Evolutionary conservation across 1,140 invertebrate species (phyloP).

Genomic region (Eurosta solidaginis): DNA sequence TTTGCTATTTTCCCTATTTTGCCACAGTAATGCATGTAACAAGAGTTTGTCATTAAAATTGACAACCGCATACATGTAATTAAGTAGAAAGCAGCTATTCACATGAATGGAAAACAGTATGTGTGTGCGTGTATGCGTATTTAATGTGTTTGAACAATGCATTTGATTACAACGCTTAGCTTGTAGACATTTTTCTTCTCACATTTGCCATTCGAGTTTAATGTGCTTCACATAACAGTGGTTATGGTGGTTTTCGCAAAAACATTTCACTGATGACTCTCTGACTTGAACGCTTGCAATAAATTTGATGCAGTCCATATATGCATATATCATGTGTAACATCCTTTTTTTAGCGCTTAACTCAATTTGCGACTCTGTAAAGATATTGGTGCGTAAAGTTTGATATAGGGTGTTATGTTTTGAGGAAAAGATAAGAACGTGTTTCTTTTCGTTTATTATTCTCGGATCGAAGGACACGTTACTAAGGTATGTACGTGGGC

Average conservation of each 20-base stretch:
- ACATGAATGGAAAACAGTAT: no score
- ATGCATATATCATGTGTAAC: not conserved
- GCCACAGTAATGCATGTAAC: conserved; percentile 13
- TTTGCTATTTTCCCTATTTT: no score
- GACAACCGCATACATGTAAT: not conserved
- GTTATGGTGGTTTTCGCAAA: not conserved
- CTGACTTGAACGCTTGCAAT: not conserved
- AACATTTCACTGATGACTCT: not conserved
- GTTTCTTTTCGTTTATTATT: no score
- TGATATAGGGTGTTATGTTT: not conserved
- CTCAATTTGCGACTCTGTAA: not conserved
- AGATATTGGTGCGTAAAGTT: not conserved
- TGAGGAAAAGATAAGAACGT: no score
- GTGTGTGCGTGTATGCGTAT: not conserved
- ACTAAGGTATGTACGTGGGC: no score
- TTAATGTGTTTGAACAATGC: not conserved
- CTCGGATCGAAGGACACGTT: no score
- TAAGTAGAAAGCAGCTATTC: not conserved
- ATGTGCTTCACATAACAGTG: not conserved
- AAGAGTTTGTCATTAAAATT: conserved; percentile 24
- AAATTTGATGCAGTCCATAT: not conserved
- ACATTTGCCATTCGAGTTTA: no score
- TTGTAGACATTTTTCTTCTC: not conserved
- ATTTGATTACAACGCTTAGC: not conserved
- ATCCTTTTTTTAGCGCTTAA: not conserved